Evolutionary conservation across 1,140 invertebrate genomes (phyloP).

Genomic region (Bombus sibiricus): DNA sequence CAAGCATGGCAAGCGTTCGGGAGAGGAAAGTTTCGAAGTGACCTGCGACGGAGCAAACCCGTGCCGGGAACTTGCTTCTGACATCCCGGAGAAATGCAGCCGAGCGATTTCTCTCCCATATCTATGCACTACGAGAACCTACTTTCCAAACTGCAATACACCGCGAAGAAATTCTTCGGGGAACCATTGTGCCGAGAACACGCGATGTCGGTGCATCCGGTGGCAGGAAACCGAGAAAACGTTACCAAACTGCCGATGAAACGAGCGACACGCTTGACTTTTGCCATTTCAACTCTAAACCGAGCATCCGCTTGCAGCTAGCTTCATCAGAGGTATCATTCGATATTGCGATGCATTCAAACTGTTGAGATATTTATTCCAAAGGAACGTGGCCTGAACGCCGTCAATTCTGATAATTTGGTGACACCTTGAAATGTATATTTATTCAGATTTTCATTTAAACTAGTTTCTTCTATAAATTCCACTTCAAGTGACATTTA

Average conservation of each 20-base stretch:
- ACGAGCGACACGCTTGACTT: slow-evolving; percentile 17
- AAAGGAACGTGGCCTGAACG: neutral
- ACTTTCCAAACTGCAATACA: slow-evolving; percentile 23
- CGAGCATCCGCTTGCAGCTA: neutral
- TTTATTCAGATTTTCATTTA: neutral
- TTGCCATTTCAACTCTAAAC: neutral
- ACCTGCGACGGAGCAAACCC: slow-evolving; percentile 9
- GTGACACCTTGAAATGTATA: neutral
- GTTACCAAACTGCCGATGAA: slow-evolving; percentile 22
- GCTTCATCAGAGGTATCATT: neutral
- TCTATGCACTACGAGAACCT: slow-evolving; percentile 10
- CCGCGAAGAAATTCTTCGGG: slow-evolving; percentile 15
- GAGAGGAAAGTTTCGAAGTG: slow-evolving; percentile 24
- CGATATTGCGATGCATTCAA: neutral
- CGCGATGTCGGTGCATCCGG: neutral
- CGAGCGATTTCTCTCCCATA: slow-evolving; percentile 17
- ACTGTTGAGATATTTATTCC: neutral
- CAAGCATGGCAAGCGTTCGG: neutral
- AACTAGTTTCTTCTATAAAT: neutral
- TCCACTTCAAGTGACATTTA: neutral
- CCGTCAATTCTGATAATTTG: neutral
- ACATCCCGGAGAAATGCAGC: neutral
- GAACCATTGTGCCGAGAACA: slow-evolving; percentile 12
- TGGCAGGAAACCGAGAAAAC: slow-evolving; percentile 11
- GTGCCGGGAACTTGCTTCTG: slow-evolving; percentile 9